Evolutionary conservation across 2,113 vertebrate species (phyloP).

Genomic region (Ameiurus melas): DNA sequence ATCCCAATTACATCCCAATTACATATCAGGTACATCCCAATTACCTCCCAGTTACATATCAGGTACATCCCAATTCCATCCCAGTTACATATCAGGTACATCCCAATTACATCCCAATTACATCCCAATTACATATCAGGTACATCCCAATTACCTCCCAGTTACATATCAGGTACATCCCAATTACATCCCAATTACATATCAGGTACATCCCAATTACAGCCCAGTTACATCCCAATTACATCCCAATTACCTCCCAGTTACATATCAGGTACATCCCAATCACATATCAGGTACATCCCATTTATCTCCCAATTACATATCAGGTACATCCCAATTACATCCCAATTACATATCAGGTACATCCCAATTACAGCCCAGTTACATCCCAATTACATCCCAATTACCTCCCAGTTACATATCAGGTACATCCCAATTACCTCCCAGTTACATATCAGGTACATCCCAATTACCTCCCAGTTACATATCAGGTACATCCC

Average conservation of each 20-base stretch:
- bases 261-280: not conserved
- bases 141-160: not conserved
- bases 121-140: not conserved
- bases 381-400: not conserved
- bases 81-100: not conserved
- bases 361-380: not conserved
- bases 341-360: no score
- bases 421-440: not conserved
- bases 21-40: not conserved
- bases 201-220: not conserved
- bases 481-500: not conserved
- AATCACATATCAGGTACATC: not conserved
- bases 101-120: not conserved
- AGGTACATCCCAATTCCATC: not conserved
- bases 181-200: not conserved
- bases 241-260: not conserved
- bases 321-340: not conserved
- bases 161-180: not conserved
- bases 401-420: no score
- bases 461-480: not conserved
- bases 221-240: not conserved
- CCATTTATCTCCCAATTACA: not conserved
- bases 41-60: not conserved
- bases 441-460: not conserved
- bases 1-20: not conserved